Percentiles rank a stretch among this genome's conserved stretches.
Evolutionary conservation across 2,113 vertebrate genomes (phyloP).

Genomic region (Erythrocercus mccallii): DNA sequence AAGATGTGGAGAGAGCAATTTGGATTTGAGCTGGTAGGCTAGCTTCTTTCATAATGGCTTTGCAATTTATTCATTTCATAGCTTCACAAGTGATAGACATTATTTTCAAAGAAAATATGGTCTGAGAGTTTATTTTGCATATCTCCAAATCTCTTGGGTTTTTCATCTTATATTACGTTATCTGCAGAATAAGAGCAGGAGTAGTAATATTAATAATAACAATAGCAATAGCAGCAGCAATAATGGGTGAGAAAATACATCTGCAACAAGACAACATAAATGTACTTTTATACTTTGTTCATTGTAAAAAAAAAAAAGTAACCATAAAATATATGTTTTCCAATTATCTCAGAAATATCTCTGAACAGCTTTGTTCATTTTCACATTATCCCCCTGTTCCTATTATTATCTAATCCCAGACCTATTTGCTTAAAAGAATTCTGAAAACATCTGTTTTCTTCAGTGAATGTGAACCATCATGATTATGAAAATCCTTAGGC

Average conservation of each 20-base stretch:
- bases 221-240: neutral
- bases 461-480: neutral
- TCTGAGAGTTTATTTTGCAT: neutral
- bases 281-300: neutral
- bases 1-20: neutral
- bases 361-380: neutral
- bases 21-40: neutral
- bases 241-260: neutral
- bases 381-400: neutral
- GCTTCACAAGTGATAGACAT: neutral
- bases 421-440: neutral
- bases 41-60: neutral
- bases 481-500: neutral
- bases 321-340: neutral
- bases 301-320: neutral
- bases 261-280: neutral
- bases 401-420: neutral
- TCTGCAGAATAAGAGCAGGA: neutral
- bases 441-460: neutral
- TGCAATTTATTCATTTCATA: neutral
- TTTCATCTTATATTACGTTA: neutral
- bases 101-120: neutral
- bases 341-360: neutral
- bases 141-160: neutral
- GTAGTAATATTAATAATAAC: neutral